phyloP scores from a whole-genome alignment of 2,888 invertebrate genomes.

The Cheilosia urbana region DNA sequence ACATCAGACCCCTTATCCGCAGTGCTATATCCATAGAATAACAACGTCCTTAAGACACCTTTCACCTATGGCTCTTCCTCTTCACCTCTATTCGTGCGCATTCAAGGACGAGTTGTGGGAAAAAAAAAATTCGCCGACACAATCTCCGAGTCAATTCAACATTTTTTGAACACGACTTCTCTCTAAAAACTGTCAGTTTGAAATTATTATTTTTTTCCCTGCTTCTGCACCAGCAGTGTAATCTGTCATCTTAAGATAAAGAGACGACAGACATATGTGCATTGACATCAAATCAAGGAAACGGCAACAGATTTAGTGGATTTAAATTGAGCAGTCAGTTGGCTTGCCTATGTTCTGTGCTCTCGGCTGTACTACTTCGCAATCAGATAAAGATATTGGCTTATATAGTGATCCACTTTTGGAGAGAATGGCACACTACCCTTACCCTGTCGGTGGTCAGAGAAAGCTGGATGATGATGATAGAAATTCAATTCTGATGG shows the following conservation, averaged over 20 bases:
- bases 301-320: conserved; percentile 57
- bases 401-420: conserved; percentile 23
- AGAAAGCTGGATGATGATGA: background rate
- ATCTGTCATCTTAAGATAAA: conserved; percentile 32
- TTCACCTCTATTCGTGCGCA: conserved; percentile 11
- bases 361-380: background rate
- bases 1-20: background rate
- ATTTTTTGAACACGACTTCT: conserved; percentile 46
- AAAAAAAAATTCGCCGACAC: conserved; percentile 4
- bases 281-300: conserved; percentile 25
- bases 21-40: background rate
- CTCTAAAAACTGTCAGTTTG: conserved; percentile 31
- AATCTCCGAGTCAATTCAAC: conserved; percentile 35
- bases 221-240: conserved; percentile 1
- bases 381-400: conserved; percentile 38
- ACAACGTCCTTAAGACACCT: conserved; percentile 34
- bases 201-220: conserved; percentile 21
- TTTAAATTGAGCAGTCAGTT: conserved; percentile 40
- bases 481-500: conserved; percentile 37
- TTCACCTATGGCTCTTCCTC: conserved; percentile 20
- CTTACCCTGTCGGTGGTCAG: background rate
- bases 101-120: conserved; percentile 3
- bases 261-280: conserved; percentile 6
- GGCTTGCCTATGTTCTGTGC: background rate
- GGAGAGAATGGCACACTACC: background rate